Evolutionary conservation across 2,888 invertebrate genomes (phyloP).

Genomic region (Acrobasis repandana): DNA sequence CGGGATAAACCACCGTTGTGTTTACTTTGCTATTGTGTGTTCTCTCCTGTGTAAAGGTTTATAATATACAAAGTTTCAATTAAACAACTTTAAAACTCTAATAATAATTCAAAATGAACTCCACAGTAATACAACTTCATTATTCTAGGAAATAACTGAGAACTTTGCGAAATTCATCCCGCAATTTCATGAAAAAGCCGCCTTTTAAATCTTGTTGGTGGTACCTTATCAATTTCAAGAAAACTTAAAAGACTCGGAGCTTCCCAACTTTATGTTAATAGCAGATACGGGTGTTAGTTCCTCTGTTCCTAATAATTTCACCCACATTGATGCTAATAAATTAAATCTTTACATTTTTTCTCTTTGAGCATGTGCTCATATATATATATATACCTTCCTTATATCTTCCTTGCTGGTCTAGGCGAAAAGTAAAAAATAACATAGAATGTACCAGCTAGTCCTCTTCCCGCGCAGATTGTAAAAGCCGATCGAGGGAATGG

Average conservation of each 20-base stretch:
- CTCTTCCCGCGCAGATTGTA: too few relatives aligned
- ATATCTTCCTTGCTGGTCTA: too few relatives aligned
- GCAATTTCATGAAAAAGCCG: conserved; percentile 56
- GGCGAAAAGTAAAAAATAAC: too few relatives aligned
- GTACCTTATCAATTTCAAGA: conserved; percentile 69
- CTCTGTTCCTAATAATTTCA: background rate
- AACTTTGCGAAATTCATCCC: conserved; percentile 43
- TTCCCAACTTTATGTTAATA: conserved; percentile 74
- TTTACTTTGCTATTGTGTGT: too few relatives aligned
- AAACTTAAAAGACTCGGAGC: conserved; percentile 62
- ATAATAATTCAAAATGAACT: background rate
- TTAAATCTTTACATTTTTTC: too few relatives aligned
- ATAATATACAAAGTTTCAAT: background rate
- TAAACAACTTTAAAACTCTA: background rate
- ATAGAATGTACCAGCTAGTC: too few relatives aligned
- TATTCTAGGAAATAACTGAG: conserved; percentile 15
- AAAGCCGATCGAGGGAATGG: too few relatives aligned
- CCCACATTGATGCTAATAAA: background rate
- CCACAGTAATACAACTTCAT: background rate
- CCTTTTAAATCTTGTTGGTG: conserved; percentile 55
- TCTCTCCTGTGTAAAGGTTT: background rate
- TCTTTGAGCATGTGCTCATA: too few relatives aligned
- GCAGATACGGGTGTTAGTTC: conserved; percentile 57
- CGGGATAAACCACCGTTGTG: too few relatives aligned
- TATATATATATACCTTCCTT: too few relatives aligned